A percentile compares a stretch with the other conserved stretches of the same genome.
These are phyloP conservation scores for Aphyosemion australe DNA, from an alignment of 2,113 vertebrate species.

Conservation along the genomic window DNA sequence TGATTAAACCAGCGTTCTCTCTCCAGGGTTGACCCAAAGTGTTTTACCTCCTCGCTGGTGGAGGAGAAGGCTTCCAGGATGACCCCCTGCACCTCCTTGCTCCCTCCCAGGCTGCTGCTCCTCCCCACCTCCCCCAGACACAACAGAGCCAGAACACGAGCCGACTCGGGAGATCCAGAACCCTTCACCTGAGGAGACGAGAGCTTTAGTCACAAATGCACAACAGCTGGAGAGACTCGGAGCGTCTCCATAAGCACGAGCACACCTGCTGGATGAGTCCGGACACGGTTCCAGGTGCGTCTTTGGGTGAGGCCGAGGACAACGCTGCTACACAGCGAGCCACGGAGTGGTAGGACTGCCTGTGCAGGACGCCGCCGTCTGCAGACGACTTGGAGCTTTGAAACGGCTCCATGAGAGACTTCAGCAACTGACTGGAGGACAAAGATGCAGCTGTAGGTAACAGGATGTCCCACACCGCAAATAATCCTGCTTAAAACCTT, in stretches of 20 bases:
- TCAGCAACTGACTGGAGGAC: slow-evolving; percentile 76
- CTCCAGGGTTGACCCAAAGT: background rate
- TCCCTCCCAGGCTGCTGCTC: slow-evolving; percentile 80
- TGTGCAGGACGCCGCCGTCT: slow-evolving; percentile 71
- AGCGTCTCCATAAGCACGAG: background rate
- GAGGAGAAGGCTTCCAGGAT: slow-evolving; percentile 89
- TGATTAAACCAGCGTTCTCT: too few relatives aligned
- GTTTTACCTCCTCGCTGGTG: slow-evolving; percentile 82
- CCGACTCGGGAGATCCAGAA: too few relatives aligned
- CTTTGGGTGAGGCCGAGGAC: slow-evolving; percentile 82
- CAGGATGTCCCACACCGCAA: background rate
- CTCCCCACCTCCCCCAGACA: slow-evolving; percentile 90
- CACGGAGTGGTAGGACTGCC: slow-evolving; percentile 85
- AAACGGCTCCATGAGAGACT: slow-evolving; percentile 82
- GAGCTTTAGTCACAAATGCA: too few relatives aligned
- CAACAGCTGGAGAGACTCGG: too few relatives aligned
- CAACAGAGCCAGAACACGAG: slow-evolving; percentile 87
- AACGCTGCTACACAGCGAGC: slow-evolving; percentile 90
- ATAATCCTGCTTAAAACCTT: background rate
- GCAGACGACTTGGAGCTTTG: slow-evolving; percentile 46
- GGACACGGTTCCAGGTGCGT: slow-evolving; percentile 77
- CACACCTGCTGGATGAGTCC: slow-evolving; percentile 83
- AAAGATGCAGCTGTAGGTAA: background rate
- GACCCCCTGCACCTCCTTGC: slow-evolving; percentile 86
- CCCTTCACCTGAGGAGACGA: too few relatives aligned